Conservation (phyloP, 2,113 vertebrate species). For the Eulemur macaco region DNA sequence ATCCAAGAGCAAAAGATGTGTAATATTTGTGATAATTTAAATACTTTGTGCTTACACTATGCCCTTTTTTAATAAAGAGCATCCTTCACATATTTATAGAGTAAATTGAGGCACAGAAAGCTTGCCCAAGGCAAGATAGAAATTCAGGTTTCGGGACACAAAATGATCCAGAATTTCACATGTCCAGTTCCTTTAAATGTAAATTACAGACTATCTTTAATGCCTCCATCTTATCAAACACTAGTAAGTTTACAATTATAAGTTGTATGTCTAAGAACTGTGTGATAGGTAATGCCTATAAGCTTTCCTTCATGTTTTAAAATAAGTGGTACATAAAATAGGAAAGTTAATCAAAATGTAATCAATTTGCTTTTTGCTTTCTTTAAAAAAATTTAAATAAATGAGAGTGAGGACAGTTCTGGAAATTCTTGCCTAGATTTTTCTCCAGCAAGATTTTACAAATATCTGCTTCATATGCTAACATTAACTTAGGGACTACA, state of each 20-base stretch:
- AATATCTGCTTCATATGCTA: not conserved
- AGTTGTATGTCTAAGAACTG: not conserved
- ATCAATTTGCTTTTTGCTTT: not conserved
- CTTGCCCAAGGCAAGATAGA: constrained; percentile 23
- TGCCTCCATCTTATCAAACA: constrained; percentile 30
- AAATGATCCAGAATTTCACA: constrained; percentile 28
- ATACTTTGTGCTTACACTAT: constrained; percentile 41
- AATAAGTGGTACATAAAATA: not conserved
- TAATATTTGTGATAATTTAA: constrained; percentile 39
- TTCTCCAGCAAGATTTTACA: constrained; percentile 3
- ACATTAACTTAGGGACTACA: not conserved
- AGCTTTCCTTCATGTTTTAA: not conserved
- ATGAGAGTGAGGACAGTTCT: not conserved
- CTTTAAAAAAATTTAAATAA: not conserved
- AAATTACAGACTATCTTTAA: not conserved
- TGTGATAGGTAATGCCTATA: constrained; percentile 11
- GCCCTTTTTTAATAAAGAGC: not conserved
- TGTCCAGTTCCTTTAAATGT: constrained; percentile 28
- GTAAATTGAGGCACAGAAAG: constrained; percentile 30
- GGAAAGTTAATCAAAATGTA: constrained; percentile 4
- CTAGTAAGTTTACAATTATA: constrained; percentile 10
- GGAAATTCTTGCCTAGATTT: constrained; percentile 21
- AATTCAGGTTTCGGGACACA: constrained; percentile 16
- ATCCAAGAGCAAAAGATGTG: constrained; percentile 6
- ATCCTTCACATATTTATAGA: constrained; percentile 7